phyloP scores from a whole-genome alignment of 30 jellyfish, hydroid and myxozoan genomes.

The Sanderia malayensis region DNA sequence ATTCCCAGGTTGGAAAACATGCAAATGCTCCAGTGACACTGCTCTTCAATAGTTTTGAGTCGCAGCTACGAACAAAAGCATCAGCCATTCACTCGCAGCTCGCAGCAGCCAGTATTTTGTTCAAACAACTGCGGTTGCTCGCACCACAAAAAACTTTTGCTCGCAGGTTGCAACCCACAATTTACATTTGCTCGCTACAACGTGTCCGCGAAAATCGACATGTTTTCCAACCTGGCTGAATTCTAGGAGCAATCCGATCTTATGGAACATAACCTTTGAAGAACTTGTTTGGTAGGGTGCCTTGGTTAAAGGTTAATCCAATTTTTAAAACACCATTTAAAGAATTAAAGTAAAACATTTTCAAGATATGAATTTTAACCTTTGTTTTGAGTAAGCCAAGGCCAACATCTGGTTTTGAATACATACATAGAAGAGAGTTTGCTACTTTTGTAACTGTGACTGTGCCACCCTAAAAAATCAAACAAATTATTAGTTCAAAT shows the following conservation, averaged over 20 bases:
- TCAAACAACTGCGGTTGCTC: background rate
- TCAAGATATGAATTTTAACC: conserved; percentile 25
- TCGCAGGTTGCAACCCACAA: background rate
- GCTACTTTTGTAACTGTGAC: conserved; percentile 88
- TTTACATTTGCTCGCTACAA: background rate
- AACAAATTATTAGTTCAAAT: background rate
- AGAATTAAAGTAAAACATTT: background rate
- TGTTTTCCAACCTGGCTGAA: background rate
- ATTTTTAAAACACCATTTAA: background rate
- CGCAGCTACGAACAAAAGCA: too few species aligned
- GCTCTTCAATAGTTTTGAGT: too few species aligned
- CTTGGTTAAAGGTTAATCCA: too few species aligned
- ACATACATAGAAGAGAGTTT: conserved; percentile 83
- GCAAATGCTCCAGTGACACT: too few species aligned
- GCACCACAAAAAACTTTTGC: conserved; percentile 1
- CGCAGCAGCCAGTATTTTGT: background rate
- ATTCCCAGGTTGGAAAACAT: too few species aligned
- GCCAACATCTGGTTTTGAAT: conserved; percentile 85
- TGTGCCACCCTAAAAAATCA: conserved; percentile 73
- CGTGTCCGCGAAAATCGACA: conserved; percentile 1
- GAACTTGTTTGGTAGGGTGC: too few species aligned
- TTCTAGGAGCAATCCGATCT: too few species aligned
- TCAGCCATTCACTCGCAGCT: background rate
- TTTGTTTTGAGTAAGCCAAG: conserved; percentile 81
- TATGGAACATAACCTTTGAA: too few species aligned